These are phyloP conservation scores for Tenebrosternarchus preto DNA, from an alignment of 2,113 vertebrate species.

Conservation along the genomic window DNA sequence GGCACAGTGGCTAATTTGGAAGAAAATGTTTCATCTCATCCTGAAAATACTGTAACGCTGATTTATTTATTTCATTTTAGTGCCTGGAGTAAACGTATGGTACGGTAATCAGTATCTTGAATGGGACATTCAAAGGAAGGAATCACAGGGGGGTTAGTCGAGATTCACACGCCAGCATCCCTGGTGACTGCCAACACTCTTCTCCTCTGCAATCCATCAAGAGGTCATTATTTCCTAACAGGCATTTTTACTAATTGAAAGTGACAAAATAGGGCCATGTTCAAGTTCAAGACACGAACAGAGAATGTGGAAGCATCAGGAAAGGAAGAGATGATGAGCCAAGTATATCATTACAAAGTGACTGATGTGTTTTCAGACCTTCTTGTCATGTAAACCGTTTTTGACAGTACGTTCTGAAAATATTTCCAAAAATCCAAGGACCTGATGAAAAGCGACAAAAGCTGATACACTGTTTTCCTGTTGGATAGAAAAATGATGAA, in stretches of 20 bases:
- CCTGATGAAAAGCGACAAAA: constrained; percentile 52
- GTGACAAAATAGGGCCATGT: constrained; percentile 66
- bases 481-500: constrained; percentile 32
- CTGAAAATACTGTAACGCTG: neutral
- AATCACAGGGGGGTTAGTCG: constrained; percentile 49
- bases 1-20: too few species aligned
- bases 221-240: constrained; percentile 48
- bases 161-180: constrained; percentile 48
- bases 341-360: constrained; percentile 45
- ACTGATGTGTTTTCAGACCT: constrained; percentile 58
- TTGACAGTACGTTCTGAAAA: constrained; percentile 58
- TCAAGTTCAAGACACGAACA: constrained; percentile 40
- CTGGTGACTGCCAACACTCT: constrained; percentile 52
- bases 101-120: neutral
- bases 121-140: constrained; percentile 24
- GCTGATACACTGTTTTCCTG: constrained; percentile 49
- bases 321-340: constrained; percentile 37
- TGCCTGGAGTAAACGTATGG: neutral
- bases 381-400: constrained; percentile 53
- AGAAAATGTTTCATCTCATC: too few species aligned
- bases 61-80: too few species aligned
- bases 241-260: constrained; percentile 61
- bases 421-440: constrained; percentile 51
- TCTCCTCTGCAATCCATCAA: constrained; percentile 49
- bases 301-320: constrained; percentile 25